Evolutionary conservation across 2,888 invertebrate genomes (phyloP).

Genomic region (Drosophila meridionalis): DNA sequence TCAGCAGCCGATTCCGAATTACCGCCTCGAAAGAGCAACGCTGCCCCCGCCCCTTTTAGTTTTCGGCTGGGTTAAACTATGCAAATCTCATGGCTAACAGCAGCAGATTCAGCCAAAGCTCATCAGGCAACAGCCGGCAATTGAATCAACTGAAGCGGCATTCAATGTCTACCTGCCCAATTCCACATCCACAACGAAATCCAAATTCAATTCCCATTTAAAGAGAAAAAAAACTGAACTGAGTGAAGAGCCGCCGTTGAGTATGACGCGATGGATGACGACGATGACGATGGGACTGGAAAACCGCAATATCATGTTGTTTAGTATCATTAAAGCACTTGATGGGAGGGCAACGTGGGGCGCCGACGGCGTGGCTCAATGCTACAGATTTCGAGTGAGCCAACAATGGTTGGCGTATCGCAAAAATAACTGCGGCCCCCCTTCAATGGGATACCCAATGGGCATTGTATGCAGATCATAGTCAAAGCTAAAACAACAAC

Average conservation of each 20-base stretch:
- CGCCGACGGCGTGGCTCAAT: slow-evolving; percentile 35
- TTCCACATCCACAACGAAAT: slow-evolving; percentile 13
- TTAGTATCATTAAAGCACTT: slow-evolving; percentile 66
- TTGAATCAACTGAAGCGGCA: slow-evolving; percentile 56
- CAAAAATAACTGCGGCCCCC: slow-evolving; percentile 22
- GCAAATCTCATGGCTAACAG: slow-evolving; percentile 76
- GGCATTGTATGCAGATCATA: slow-evolving; percentile 72
- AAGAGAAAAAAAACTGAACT: slow-evolving; percentile 15
- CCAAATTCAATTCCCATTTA: slow-evolving; percentile 50
- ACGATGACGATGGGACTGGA: slow-evolving; percentile 30
- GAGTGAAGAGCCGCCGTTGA: slow-evolving; percentile 27
- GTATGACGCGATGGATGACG: slow-evolving; percentile 38
- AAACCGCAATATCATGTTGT: slow-evolving; percentile 72
- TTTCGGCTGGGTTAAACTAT: slow-evolving; percentile 45
- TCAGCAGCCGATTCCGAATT: slow-evolving; percentile 52
- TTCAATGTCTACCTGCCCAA: slow-evolving; percentile 74
- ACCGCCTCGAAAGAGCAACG: slow-evolving; percentile 17
- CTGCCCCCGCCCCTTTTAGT: not conserved
- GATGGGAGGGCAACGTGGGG: not conserved
- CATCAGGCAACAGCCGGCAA: slow-evolving; percentile 59
- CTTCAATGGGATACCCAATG: slow-evolving; percentile 44
- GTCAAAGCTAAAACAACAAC: slow-evolving; percentile 36
- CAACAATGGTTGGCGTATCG: slow-evolving; percentile 57
- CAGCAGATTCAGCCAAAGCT: slow-evolving; percentile 35
- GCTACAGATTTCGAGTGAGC: slow-evolving; percentile 63